Evolutionary conservation across 2,888 invertebrate species (phyloP).

Genomic region (Dorcus hopei): DNA sequence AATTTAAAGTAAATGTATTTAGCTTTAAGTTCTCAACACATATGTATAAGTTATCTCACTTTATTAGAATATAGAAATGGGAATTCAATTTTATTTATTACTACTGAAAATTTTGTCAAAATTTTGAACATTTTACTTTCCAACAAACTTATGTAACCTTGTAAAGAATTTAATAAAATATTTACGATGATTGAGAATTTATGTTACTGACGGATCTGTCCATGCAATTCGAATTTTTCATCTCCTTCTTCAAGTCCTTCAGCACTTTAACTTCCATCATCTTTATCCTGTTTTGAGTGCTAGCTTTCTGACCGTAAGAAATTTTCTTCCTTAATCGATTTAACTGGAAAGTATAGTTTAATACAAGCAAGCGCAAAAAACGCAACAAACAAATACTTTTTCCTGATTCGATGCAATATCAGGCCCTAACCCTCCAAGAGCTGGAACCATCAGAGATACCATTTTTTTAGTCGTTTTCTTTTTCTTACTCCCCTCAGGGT

Average conservation of each 20-base stretch:
- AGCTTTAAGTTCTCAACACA: too few relatives aligned
- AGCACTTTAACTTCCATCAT: conserved; percentile 29
- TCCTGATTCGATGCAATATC: conserved; percentile 23
- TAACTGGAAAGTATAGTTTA: conserved; percentile 19
- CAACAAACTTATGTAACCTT: too few relatives aligned
- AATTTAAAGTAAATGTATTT: too few relatives aligned
- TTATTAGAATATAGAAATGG: too few relatives aligned
- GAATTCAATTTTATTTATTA: too few relatives aligned
- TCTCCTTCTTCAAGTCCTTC: conserved; percentile 29
- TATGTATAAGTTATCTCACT: too few relatives aligned
- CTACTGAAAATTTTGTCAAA: too few relatives aligned
- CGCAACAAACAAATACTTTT: conserved; percentile 19
- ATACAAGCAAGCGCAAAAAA: background rate
- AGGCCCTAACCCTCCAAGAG: conserved; percentile 29
- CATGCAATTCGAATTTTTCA: conserved; percentile 22
- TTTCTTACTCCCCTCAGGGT: background rate
- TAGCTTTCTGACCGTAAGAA: conserved; percentile 32
- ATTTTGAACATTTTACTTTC: too few relatives aligned
- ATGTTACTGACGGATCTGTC: too few relatives aligned
- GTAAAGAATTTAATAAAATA: too few relatives aligned
- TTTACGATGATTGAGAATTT: too few relatives aligned
- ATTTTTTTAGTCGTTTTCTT: conserved; percentile 3
- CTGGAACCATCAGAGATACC: conserved; percentile 18
- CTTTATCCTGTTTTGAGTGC: conserved; percentile 29
- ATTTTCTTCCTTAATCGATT: conserved; percentile 26